A percentile compares a stretch with the other conserved stretches of the same genome.
Evolutionary conservation across 1,140 invertebrate genomes (phyloP).

Genomic region (Temnothorax curvispinosus): DNA sequence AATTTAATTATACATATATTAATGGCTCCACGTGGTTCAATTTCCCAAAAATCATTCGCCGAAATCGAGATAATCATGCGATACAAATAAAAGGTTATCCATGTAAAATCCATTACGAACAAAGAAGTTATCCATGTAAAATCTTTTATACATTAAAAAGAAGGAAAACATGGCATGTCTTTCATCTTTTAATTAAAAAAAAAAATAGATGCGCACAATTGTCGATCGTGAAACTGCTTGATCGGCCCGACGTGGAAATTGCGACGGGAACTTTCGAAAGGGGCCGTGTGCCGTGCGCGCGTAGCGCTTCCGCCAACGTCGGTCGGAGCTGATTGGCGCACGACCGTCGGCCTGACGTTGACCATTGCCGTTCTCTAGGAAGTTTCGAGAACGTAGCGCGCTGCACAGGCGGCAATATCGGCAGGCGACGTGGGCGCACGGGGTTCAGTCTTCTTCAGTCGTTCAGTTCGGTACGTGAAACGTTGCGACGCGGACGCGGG

Average conservation of each 20-base stretch:
- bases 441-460: background rate
- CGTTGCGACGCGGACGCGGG: constrained; percentile 18
- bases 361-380: constrained; percentile 64
- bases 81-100: background rate
- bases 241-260: background rate
- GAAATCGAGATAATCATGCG: background rate
- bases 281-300: constrained; percentile 44
- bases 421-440: constrained; percentile 57
- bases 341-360: constrained; percentile 42
- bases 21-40: too few species aligned
- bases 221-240: constrained; percentile 53
- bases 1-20: too few species aligned
- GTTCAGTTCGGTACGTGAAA: constrained; percentile 65
- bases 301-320: constrained; percentile 30
- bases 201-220: background rate
- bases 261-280: constrained; percentile 7
- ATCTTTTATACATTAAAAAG: too few species aligned
- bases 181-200: too few species aligned
- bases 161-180: too few species aligned
- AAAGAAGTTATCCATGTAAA: too few species aligned
- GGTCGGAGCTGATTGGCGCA: constrained; percentile 68
- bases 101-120: background rate
- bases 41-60: background rate
- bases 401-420: constrained; percentile 53
- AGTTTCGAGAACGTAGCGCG: constrained; percentile 70